These are phyloP conservation scores for Parnassius apollo DNA, from an alignment of 2,888 invertebrate species.

Conservation along the genomic window DNA sequence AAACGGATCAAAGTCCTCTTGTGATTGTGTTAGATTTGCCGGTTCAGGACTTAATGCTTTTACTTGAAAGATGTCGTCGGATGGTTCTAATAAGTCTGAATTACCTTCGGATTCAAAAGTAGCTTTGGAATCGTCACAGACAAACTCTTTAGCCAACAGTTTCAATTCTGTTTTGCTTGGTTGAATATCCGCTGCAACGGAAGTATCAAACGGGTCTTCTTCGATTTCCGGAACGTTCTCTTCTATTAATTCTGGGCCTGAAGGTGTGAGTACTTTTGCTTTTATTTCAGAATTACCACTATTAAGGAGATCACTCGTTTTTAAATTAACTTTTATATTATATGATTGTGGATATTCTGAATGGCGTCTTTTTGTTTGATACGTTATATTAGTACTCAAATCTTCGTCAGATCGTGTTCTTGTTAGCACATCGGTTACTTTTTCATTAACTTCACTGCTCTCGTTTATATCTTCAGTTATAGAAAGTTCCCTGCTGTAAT, in stretches of 20 bases:
- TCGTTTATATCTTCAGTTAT: slow-evolving; percentile 78
- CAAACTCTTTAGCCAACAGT: slow-evolving; percentile 87
- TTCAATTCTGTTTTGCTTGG: slow-evolving; percentile 91
- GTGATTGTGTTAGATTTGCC: slow-evolving; percentile 47
- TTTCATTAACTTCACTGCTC: slow-evolving; percentile 85
- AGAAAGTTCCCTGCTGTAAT: slow-evolving; percentile 85
- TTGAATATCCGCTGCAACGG: slow-evolving; percentile 87
- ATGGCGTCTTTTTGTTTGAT: slow-evolving; percentile 68
- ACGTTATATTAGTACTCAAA: slow-evolving; percentile 76
- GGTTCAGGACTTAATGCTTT: slow-evolving; percentile 88
- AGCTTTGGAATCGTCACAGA: slow-evolving; percentile 70
- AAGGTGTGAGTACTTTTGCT: slow-evolving; percentile 85
- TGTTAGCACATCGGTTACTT: slow-evolving; percentile 78
- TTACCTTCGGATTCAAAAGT: slow-evolving; percentile 53
- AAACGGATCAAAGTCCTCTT: slow-evolving; percentile 87
- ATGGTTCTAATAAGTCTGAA: slow-evolving; percentile 73
- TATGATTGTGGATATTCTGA: slow-evolving; percentile 69
- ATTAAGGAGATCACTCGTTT: slow-evolving; percentile 63
- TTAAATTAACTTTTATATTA: slow-evolving; percentile 43
- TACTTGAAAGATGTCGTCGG: slow-evolving; percentile 81
- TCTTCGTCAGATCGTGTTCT: slow-evolving; percentile 85
- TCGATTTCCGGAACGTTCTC: slow-evolving; percentile 63
- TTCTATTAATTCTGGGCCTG: slow-evolving; percentile 60
- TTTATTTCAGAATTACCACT: slow-evolving; percentile 51
- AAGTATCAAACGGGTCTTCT: slow-evolving; percentile 93